Percentiles rank a stretch among this genome's conserved stretches.
These are phyloP conservation scores for Stomorhina lunata DNA, from an alignment of 2,888 invertebrate genomes.

Conservation along the genomic window DNA sequence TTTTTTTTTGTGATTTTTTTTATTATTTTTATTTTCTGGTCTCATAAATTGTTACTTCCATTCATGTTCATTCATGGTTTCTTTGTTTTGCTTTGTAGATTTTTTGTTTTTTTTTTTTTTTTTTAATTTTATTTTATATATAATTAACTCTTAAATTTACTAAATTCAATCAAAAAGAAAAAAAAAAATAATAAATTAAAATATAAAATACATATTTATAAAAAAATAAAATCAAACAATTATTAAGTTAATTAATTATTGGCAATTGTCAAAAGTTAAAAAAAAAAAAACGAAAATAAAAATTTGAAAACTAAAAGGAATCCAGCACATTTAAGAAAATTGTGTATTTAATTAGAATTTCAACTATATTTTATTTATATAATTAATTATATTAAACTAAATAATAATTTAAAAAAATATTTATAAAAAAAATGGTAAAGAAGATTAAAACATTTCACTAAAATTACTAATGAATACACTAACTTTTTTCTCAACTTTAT, in stretches of 20 bases:
- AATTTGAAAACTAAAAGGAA: slow-evolving; percentile 52
- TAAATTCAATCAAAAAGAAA: slow-evolving; percentile 61
- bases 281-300: slow-evolving; percentile 15
- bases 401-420: slow-evolving; percentile 8
- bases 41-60: slow-evolving; percentile 63
- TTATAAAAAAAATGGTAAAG: neutral
- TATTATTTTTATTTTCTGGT: slow-evolving; percentile 54
- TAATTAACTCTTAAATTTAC: slow-evolving; percentile 65
- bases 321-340: slow-evolving; percentile 57
- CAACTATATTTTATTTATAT: slow-evolving; percentile 58
- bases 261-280: slow-evolving; percentile 34
- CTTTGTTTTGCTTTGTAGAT: slow-evolving; percentile 61
- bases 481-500: neutral
- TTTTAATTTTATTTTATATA: slow-evolving; percentile 38
- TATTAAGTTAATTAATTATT: slow-evolving; percentile 3
- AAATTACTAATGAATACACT: slow-evolving; percentile 43
- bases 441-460: slow-evolving; percentile 58
- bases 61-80: slow-evolving; percentile 46
- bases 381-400: slow-evolving; percentile 58
- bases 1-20: slow-evolving; percentile 38
- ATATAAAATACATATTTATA: slow-evolving; percentile 27
- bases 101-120: slow-evolving; percentile 42
- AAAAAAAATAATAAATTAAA: slow-evolving; percentile 51
- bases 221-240: slow-evolving; percentile 32
- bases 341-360: slow-evolving; percentile 39